These are phyloP conservation scores for Gari tellinella DNA, from an alignment of 2,888 invertebrate genomes.

Conservation along the genomic window DNA sequence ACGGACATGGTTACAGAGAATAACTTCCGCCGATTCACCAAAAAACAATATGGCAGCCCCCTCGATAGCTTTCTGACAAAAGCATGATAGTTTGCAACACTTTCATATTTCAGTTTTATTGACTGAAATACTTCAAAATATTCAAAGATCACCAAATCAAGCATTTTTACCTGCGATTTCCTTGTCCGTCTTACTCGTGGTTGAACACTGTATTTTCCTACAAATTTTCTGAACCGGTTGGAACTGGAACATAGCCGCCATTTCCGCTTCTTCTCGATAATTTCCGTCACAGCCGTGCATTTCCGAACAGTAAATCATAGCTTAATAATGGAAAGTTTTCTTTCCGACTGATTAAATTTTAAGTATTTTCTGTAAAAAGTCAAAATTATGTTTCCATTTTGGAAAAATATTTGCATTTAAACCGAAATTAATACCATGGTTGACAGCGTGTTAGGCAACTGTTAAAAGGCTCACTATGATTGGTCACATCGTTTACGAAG, in stretches of 20 bases:
- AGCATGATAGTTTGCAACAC: too few species aligned
- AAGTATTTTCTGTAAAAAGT: too few species aligned
- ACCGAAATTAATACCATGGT: too few species aligned
- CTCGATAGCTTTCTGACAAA: conserved; percentile 42
- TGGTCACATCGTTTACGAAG: too few species aligned
- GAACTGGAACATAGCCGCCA: conserved; percentile 82
- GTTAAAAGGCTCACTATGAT: too few species aligned
- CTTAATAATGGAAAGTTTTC: too few species aligned
- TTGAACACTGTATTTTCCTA: conserved; percentile 54
- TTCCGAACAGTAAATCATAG: background rate
- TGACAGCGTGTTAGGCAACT: too few species aligned
- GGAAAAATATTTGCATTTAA: too few species aligned
- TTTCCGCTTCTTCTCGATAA: conserved; percentile 74
- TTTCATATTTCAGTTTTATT: too few species aligned
- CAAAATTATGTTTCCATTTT: too few species aligned
- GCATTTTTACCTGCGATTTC: conserved; percentile 37
- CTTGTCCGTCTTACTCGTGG: background rate
- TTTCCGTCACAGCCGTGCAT: conserved; percentile 54
- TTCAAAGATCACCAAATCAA: background rate
- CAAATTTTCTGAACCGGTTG: conserved; percentile 81
- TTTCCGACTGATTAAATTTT: too few species aligned
- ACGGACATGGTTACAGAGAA: conserved; percentile 46
- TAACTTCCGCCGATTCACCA: conserved; percentile 75
- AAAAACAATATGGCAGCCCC: conserved; percentile 80
- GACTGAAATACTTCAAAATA: too few species aligned